These are phyloP conservation scores for Hystrix brachyura DNA, from an alignment of 2,113 vertebrate species.

Conservation along the genomic window DNA sequence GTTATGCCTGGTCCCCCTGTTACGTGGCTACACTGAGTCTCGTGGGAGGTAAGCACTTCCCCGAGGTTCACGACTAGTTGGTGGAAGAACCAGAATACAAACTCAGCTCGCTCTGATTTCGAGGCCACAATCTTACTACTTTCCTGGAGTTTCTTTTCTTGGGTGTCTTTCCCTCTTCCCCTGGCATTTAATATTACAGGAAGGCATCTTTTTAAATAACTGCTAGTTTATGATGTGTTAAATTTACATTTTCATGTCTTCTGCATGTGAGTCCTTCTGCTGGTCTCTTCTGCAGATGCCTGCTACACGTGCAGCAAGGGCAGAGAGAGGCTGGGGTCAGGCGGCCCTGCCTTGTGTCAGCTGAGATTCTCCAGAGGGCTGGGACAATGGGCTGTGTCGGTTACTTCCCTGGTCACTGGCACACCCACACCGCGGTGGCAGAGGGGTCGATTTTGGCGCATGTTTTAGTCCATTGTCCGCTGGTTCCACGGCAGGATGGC, in stretches of 20 bases:
- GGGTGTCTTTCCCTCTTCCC: background rate
- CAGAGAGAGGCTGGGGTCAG: background rate
- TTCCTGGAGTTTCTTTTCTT: background rate
- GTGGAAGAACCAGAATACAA: background rate
- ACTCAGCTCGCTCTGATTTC: background rate
- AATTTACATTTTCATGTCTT: background rate
- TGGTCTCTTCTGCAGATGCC: background rate
- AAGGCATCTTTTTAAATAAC: background rate
- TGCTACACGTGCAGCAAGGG: background rate
- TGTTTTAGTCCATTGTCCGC: too few relatives aligned
- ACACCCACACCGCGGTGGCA: too few relatives aligned
- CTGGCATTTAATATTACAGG: background rate
- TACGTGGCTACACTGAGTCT: background rate
- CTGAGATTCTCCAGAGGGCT: background rate
- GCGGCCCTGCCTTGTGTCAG: background rate
- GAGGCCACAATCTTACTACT: rapidly evolving
- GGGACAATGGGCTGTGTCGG: background rate
- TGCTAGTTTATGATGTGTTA: background rate
- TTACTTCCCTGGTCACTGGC: background rate
- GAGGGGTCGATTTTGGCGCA: too few relatives aligned
- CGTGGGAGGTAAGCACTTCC: background rate
- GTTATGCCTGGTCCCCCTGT: rapidly evolving
- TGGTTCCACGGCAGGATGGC: too few relatives aligned
- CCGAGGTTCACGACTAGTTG: background rate
- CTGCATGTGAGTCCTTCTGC: background rate